phyloP scores from a whole-genome alignment of 2,797 vertebrate species.

The Acridotheres tristis region DNA sequence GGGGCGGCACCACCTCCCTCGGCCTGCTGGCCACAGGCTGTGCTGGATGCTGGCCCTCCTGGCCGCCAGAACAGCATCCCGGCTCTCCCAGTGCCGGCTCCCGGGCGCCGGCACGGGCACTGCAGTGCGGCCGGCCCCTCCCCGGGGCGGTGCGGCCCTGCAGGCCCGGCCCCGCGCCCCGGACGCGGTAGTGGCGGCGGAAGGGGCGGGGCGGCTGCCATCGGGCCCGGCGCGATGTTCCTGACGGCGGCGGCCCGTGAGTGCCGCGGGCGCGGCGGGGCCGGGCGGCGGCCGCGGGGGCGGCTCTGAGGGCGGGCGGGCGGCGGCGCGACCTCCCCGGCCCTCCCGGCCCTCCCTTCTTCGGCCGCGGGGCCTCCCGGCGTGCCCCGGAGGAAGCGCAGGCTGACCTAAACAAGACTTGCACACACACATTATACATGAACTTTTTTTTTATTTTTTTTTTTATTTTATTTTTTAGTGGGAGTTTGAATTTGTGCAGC shows the following conservation, averaged over 20 bases:
- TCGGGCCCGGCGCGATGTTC: not conserved
- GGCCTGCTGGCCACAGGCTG: not conserved
- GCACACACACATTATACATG: fast-evolving
- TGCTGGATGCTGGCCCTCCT: fast-evolving
- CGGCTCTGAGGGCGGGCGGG: not conserved
- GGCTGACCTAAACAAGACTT: not conserved
- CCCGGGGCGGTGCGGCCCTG: not conserved
- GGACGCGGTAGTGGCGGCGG: not conserved
- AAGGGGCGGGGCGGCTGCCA: not conserved
- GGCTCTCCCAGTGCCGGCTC: fast-evolving
- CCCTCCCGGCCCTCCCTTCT: not conserved
- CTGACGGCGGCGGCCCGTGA: not conserved
- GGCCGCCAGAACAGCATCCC: fast-evolving
- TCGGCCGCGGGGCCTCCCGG: not conserved
- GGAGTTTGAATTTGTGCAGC: not conserved
- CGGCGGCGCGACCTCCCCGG: not conserved
- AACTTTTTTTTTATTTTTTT: fast-evolving
- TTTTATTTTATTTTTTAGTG: too few relatives aligned
- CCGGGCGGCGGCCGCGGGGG: not conserved
- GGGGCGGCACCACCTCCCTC: not conserved
- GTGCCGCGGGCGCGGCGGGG: not conserved
- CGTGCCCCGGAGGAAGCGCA: too few relatives aligned
- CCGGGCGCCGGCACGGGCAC: fast-evolving
- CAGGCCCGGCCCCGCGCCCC: not conserved
- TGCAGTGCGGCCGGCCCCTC: fast-evolving